Evolutionary conservation across 2,888 invertebrate genomes (phyloP), one percentile per base, ranked within the genome.

Genomic region (Nymphalis polychloros): DNA sequence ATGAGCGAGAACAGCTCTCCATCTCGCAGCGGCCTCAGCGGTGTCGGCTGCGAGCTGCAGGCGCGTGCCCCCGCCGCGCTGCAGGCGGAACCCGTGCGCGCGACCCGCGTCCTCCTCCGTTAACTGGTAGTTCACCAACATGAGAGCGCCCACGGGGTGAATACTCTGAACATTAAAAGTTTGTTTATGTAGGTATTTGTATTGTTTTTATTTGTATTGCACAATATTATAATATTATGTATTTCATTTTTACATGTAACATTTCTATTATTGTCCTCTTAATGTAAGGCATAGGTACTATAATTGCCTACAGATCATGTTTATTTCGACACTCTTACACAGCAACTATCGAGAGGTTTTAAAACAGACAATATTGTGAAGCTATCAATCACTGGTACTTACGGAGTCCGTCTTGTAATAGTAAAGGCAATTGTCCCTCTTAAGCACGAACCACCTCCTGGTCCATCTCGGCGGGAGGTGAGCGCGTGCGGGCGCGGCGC

Each of bases 401-500:
- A 98, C 98, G 87, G 95, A 94, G 88, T 97, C 97, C 79, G 96
- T 96, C 93, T 98, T 98, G 91, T 98, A 98, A 90, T 97, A 98
- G 88, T 98, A 98, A 72, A 98, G 94, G 90, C 98, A 98, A 92
- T 97, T 97, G 90, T 98, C 98, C 64, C 96, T 95, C 79, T 98
- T 96, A 66, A 98, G 92, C 73, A 96, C 96, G 88, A 98, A 98
- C 97, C 97, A 98, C 75, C 98, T 93, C 67, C 97, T 93, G 63
- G 97, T 96, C 98, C 98, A 98, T 71, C 95, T 94, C 0, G 90
- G 84, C 1, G 93, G 93, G 49, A 88, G 89, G 55, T 89, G 90
- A 0, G 89, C 85, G 31, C 82, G 83, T n/a, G 84, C 67, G 0
- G 89, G 85, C 13, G 95, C 95, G 71, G 96, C 94, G 65, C 96